Conservation (phyloP, 1,140 invertebrate genomes). For the Hormaphis cornu region DNA sequence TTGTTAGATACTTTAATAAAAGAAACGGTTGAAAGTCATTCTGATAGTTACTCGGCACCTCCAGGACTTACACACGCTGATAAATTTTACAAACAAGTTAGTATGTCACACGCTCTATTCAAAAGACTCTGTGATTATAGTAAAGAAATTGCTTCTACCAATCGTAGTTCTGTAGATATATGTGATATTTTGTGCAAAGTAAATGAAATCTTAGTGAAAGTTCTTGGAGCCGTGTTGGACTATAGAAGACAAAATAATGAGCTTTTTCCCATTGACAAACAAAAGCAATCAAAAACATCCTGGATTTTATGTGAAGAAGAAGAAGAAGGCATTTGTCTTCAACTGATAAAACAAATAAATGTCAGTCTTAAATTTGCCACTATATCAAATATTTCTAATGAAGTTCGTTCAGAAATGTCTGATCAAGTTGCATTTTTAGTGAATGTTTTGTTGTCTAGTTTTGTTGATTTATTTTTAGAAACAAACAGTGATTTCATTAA, state of each 20-base stretch:
- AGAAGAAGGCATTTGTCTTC: constrained; percentile 1
- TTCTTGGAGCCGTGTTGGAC: background rate
- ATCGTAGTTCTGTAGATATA: constrained; percentile 23
- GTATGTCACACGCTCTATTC: constrained; percentile 1
- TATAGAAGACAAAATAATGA: constrained; percentile 25
- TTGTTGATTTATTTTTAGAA: background rate
- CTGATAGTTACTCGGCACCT: constrained; percentile 3
- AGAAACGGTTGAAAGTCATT: background rate
- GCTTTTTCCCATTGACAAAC: constrained; percentile 18
- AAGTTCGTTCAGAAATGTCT: constrained; percentile 20
- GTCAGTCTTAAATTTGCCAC: background rate
- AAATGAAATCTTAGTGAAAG: constrained; percentile 5
- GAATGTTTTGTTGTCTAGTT: background rate
- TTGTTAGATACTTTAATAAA: constrained; percentile 22
- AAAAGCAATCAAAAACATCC: constrained; percentile 15
- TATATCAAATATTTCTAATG: constrained; percentile 4
- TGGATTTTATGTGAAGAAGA: constrained; percentile 11
- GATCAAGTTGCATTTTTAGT: constrained; percentile 20
- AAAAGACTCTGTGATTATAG: constrained; percentile 2
- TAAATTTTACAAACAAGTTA: constrained; percentile 25
- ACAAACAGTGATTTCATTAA: background rate
- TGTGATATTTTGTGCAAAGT: constrained; percentile 19
- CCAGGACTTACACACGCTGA: constrained; percentile 16
- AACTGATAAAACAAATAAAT: constrained; percentile 5
- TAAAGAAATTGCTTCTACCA: constrained; percentile 4